Percentiles rank a stretch among this genome's conserved stretches.
phyloP scores from a whole-genome alignment of 2,797 vertebrate species.

The Dipus sagitta region DNA sequence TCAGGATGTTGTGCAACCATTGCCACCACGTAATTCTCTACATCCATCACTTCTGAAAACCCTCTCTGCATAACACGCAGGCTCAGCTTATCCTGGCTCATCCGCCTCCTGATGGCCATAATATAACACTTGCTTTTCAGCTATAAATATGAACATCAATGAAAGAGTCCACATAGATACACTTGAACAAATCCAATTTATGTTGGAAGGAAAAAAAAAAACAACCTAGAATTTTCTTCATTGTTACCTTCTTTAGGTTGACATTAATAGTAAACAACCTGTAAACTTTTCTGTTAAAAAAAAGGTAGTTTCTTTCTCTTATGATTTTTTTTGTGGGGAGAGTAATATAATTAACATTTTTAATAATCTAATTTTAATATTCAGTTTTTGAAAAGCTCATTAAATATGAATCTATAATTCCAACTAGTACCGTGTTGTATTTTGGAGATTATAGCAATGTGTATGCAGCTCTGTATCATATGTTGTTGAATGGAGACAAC shows the following conservation, averaged over 20 bases:
- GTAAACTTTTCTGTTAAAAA: constrained; percentile 61
- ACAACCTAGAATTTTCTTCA: background rate
- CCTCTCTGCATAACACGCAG: background rate
- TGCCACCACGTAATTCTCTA: background rate
- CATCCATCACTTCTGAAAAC: background rate
- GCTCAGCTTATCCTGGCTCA: background rate
- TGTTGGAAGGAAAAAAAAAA: constrained; percentile 12
- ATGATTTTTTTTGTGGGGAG: constrained; percentile 53
- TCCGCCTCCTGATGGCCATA: background rate
- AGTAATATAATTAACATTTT: constrained; percentile 65
- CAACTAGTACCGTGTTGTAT: background rate
- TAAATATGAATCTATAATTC: constrained; percentile 54
- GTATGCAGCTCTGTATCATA: background rate
- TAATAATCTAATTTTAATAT: constrained; percentile 55
- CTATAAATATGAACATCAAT: constrained; percentile 16
- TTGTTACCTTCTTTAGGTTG: background rate
- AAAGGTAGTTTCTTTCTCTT: constrained; percentile 75
- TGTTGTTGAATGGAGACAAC: background rate
- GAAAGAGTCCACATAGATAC: background rate
- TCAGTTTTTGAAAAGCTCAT: constrained; percentile 60
- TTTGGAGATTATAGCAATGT: constrained; percentile 53
- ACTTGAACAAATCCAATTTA: constrained; percentile 19
- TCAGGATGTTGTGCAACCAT: background rate
- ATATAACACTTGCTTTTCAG: background rate
- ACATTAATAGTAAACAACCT: constrained; percentile 29